Percentiles rank a stretch among this genome's conserved stretches.
phyloP scores from a whole-genome alignment of 2,888 invertebrate genomes.

The Automeris io region DNA sequence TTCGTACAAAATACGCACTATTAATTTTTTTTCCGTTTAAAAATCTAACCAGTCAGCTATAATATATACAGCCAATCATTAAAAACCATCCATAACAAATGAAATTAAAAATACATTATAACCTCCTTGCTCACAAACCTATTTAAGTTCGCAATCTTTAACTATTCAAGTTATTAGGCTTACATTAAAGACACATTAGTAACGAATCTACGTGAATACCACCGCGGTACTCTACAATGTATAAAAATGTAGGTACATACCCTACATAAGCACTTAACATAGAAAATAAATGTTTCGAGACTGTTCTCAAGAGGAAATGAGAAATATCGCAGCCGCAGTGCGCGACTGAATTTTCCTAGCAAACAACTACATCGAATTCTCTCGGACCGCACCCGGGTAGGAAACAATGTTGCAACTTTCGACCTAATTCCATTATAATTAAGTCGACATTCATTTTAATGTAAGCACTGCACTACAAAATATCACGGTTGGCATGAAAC shows the following conservation, averaged over 20 bases:
- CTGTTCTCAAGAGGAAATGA: slow-evolving; percentile 27
- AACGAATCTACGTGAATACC: too few species aligned
- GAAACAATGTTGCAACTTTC: slow-evolving; percentile 13
- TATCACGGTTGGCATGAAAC: slow-evolving; percentile 19
- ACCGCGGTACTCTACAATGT: background rate
- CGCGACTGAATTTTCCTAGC: slow-evolving; percentile 27
- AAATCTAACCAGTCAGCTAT: too few species aligned
- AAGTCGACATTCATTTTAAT: slow-evolving; percentile 13
- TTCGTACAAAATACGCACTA: too few species aligned
- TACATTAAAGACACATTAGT: background rate
- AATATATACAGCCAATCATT: too few species aligned
- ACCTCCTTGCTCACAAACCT: too few species aligned
- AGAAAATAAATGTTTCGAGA: slow-evolving; percentile 23
- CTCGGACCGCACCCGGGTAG: background rate
- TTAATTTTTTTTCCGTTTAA: too few species aligned
- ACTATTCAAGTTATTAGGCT: too few species aligned
- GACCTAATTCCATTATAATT: slow-evolving; percentile 11
- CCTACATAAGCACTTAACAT: slow-evolving; percentile 16
- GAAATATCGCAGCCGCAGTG: slow-evolving; percentile 34
- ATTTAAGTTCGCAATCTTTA: too few species aligned
- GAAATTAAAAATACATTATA: too few species aligned
- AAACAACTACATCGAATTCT: slow-evolving; percentile 29
- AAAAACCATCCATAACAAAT: too few species aligned
- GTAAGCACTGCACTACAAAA: slow-evolving; percentile 14
- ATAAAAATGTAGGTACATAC: background rate